Percentiles rank a stretch among this genome's conserved stretches.
Conservation (phyloP, 1,140 invertebrate species). For the Meloidogyne floridensis region DNA sequence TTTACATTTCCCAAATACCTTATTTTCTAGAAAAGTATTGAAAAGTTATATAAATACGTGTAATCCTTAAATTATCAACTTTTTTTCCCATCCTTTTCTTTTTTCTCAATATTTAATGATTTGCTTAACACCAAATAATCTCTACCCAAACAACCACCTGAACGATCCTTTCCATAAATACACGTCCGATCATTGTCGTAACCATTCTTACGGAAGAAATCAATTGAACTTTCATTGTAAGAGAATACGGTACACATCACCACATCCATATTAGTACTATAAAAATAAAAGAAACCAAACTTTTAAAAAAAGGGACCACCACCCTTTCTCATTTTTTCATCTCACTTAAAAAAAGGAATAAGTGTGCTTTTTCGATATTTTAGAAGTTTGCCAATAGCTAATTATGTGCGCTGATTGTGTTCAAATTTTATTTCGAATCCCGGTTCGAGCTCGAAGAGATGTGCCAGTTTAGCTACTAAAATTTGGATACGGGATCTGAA, state of each 20-base stretch:
- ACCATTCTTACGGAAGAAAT: constrained; percentile 55
- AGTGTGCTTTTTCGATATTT: too few relatives aligned
- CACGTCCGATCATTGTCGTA: constrained; percentile 41
- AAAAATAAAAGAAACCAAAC: neutral
- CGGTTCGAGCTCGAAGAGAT: too few relatives aligned
- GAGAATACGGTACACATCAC: constrained; percentile 57
- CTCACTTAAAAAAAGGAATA: too few relatives aligned
- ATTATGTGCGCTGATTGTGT: too few relatives aligned
- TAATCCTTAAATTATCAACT: neutral
- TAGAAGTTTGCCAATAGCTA: too few relatives aligned
- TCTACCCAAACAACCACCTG: constrained; percentile 6
- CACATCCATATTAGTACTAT: constrained; percentile 53
- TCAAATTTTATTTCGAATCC: too few relatives aligned
- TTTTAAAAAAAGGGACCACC: too few relatives aligned
- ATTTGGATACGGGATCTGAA: too few relatives aligned
- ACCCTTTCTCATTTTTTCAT: too few relatives aligned
- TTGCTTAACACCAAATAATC: constrained; percentile 29
- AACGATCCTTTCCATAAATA: constrained; percentile 21
- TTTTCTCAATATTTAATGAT: neutral
- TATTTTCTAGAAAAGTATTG: neutral
- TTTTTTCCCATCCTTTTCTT: neutral
- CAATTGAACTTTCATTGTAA: constrained; percentile 52
- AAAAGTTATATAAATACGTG: neutral
- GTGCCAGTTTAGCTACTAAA: too few relatives aligned
- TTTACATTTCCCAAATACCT: neutral